phyloP scores from a whole-genome alignment of 2,797 vertebrate species.

The Sebastes aleutianus region DNA sequence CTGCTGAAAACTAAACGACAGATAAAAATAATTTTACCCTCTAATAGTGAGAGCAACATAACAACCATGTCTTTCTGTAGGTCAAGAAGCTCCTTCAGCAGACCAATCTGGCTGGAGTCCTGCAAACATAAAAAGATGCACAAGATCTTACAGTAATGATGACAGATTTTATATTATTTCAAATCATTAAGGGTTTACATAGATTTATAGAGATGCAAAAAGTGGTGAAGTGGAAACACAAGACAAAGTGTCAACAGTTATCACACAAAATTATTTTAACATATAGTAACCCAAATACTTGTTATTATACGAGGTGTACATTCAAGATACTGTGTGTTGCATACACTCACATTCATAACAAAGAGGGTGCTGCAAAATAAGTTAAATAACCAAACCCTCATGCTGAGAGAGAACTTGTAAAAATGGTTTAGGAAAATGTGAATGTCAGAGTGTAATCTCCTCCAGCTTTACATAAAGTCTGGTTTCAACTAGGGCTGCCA shows the following conservation, averaged over 20 bases:
- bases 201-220: conserved; percentile 38
- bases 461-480: background rate
- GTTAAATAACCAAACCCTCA: conserved; percentile 38
- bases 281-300: conserved; percentile 20
- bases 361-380: conserved; percentile 17
- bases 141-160: conserved; percentile 51
- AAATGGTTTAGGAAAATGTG: background rate
- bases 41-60: conserved; percentile 94
- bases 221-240: conserved; percentile 31
- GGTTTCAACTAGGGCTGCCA: background rate
- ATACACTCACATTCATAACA: conserved; percentile 45
- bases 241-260: conserved; percentile 30
- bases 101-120: conserved; percentile 95
- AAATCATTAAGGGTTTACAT: conserved; percentile 3
- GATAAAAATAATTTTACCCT: conserved; percentile 79
- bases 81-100: conserved; percentile 95
- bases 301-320: conserved; percentile 30
- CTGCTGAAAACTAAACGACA: background rate
- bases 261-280: conserved; percentile 33
- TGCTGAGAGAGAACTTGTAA: conserved; percentile 21
- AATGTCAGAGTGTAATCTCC: background rate
- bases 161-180: background rate
- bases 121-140: conserved; percentile 66
- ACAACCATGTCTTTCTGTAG: conserved; percentile 99
- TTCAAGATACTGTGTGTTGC: conserved; percentile 20